A percentile compares a stretch with the other conserved stretches of the same genome.
These are phyloP conservation scores for Ormyrus labotus DNA, from an alignment of 2,888 invertebrate genomes.

Conservation along the genomic window DNA sequence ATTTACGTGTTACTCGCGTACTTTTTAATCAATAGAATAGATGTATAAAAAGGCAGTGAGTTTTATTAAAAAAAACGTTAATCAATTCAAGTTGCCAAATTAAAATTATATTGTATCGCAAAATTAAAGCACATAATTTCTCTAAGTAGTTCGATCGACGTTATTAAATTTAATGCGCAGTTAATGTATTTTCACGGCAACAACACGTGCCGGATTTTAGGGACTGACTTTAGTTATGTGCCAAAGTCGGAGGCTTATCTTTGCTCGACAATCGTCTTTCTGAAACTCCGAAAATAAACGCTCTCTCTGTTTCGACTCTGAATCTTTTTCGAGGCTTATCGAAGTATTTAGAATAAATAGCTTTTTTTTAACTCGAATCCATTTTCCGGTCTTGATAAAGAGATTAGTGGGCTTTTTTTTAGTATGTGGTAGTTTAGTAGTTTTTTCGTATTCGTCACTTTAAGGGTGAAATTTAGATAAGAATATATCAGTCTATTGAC, in stretches of 20 bases:
- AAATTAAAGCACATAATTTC: too few relatives aligned
- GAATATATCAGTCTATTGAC: neutral
- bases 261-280: constrained; percentile 20
- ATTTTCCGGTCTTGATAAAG: neutral
- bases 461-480: constrained; percentile 9
- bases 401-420: neutral
- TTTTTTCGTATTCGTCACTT: too few relatives aligned
- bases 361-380: neutral
- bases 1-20: too few relatives aligned
- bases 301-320: constrained; percentile 11
- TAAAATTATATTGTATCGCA: too few relatives aligned
- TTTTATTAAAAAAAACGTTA: too few relatives aligned
- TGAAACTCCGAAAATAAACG: constrained; percentile 35
- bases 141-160: too few relatives aligned
- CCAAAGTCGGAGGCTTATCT: constrained; percentile 32
- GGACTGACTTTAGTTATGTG: neutral
- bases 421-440: too few relatives aligned
- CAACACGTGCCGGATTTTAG: constrained; percentile 3
- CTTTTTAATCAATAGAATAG: too few relatives aligned
- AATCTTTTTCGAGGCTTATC: constrained; percentile 2
- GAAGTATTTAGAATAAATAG: constrained; percentile 11
- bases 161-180: neutral
- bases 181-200: neutral
- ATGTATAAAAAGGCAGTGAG: too few relatives aligned
- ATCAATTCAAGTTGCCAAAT: too few relatives aligned